Percentiles rank a stretch among this genome's conserved stretches.
Conservation (phyloP, 2,888 invertebrate species). For the Hetaerina titia region DNA sequence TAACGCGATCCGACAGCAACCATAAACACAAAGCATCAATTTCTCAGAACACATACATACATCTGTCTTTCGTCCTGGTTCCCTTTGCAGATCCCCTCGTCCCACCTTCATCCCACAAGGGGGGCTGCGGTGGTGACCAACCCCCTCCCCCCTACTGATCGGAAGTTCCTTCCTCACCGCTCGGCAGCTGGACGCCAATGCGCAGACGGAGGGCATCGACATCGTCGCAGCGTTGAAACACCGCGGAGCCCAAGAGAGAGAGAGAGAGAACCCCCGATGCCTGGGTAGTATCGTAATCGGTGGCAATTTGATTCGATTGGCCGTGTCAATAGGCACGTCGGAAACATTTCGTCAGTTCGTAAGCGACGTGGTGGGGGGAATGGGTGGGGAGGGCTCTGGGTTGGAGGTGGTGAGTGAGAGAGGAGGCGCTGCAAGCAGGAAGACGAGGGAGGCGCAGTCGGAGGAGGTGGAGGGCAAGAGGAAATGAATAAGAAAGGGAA, state of each 20-base stretch:
- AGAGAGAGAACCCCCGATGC: slow-evolving; percentile 15
- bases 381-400: not conserved
- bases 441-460: not conserved
- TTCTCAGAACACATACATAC: too few relatives aligned
- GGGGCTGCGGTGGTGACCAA: not conserved
- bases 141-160: not conserved
- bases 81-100: not conserved
- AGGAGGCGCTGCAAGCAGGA: not conserved
- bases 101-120: not conserved
- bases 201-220: not conserved
- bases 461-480: not conserved
- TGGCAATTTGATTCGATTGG: slow-evolving; percentile 60
- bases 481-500: not conserved
- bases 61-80: not conserved
- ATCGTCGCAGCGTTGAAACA: not conserved
- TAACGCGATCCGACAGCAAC: too few relatives aligned
- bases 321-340: slow-evolving; percentile 65
- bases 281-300: slow-evolving; percentile 55
- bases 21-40: too few relatives aligned
- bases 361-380: not conserved
- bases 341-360: slow-evolving; percentile 59
- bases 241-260: not conserved
- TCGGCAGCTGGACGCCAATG: not conserved
- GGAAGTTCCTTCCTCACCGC: not conserved
- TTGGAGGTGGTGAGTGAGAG: not conserved